Evolutionary conservation across 2,888 invertebrate genomes (phyloP).

Genomic region (Carterocephalus palaemon): DNA sequence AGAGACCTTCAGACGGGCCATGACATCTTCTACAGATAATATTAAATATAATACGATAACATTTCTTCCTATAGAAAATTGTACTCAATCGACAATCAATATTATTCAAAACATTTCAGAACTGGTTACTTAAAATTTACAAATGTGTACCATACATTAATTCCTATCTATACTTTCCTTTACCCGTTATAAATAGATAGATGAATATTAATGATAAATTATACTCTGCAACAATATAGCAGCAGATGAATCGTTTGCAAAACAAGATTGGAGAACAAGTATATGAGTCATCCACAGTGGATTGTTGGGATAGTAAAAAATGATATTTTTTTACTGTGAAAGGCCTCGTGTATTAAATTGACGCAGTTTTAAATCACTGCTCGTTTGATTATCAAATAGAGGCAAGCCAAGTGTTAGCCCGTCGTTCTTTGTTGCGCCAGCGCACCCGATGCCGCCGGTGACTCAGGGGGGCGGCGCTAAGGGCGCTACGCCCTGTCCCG

Average conservation of each 20-base stretch:
- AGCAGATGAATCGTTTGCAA: slow-evolving; percentile 11
- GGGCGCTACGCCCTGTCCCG: slow-evolving; percentile 70
- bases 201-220: neutral
- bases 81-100: too few species aligned
- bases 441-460: slow-evolving; percentile 51
- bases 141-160: slow-evolving; percentile 1
- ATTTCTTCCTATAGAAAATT: too few species aligned
- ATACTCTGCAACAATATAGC: neutral
- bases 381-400: slow-evolving; percentile 5
- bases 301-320: too few species aligned
- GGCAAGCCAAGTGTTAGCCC: slow-evolving; percentile 25
- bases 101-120: too few species aligned
- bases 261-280: slow-evolving; percentile 33
- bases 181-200: neutral
- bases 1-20: neutral
- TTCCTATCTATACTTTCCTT: neutral
- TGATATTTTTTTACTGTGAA: neutral
- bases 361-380: slow-evolving; percentile 17
- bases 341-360: neutral
- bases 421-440: slow-evolving; percentile 45
- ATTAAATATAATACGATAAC: too few species aligned
- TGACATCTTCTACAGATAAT: slow-evolving; percentile 5
- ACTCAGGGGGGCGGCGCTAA: slow-evolving; percentile 70
- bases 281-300: slow-evolving; percentile 36
- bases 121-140: too few species aligned